Evolutionary conservation across 2,888 invertebrate species (phyloP).

Genomic region (Chaetoderma sp.): DNA sequence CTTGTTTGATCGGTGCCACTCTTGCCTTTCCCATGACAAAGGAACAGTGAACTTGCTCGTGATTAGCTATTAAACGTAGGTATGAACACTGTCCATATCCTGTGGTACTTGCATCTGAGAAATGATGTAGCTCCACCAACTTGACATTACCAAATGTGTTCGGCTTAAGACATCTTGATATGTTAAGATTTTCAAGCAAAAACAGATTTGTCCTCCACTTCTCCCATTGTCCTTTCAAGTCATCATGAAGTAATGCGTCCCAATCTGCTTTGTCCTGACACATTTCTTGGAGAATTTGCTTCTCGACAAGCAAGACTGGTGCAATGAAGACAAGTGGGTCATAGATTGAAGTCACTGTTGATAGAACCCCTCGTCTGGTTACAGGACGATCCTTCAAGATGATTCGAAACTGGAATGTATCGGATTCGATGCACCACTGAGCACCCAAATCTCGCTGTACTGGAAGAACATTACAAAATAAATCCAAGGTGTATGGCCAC

Average conservation of each 20-base stretch:
- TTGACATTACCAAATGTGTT: conserved; percentile 27
- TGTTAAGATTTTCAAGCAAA: conserved; percentile 12
- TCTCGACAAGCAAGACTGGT: conserved; percentile 37
- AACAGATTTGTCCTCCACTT: conserved; percentile 28
- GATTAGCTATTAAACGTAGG: conserved; percentile 25
- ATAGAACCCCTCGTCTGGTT: conserved; percentile 36
- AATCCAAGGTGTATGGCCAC: conserved; percentile 5
- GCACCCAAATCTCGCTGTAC: conserved; percentile 37
- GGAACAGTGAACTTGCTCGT: conserved; percentile 15
- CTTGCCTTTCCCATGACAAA: conserved; percentile 24
- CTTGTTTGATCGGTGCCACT: conserved; percentile 19
- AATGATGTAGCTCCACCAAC: conserved; percentile 34
- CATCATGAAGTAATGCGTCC: conserved; percentile 41
- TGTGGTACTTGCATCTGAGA: conserved; percentile 37
- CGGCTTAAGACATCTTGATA: conserved; percentile 33
- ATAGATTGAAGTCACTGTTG: conserved; percentile 36
- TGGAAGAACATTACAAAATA: conserved; percentile 23
- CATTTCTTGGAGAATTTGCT: conserved; percentile 40
- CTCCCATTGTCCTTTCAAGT: conserved; percentile 28
- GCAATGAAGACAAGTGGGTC: conserved; percentile 44
- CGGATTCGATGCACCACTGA: conserved; percentile 39
- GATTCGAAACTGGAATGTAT: conserved; percentile 37
- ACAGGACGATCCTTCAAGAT: conserved; percentile 28
- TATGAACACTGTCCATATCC: conserved; percentile 43
- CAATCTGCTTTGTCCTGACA: conserved; percentile 33